Evolutionary conservation across 2,113 vertebrate species (phyloP), one percentile per base, ranked within the genome.

Genomic region (Reinhardtius hippoglossoides): DNA sequence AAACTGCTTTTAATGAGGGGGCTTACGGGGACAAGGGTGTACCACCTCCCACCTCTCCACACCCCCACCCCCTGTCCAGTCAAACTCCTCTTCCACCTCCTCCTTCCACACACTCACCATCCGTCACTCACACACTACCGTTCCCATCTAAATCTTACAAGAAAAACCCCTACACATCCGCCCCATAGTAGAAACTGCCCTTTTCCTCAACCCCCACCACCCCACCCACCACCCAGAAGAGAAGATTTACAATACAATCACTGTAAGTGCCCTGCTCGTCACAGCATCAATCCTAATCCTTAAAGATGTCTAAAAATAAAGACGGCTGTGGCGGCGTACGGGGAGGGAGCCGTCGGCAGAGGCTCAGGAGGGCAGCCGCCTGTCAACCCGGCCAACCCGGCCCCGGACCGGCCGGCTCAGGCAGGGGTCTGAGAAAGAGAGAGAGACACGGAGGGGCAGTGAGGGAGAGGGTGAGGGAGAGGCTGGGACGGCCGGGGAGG

Each of bases 281-380:
- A 96, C 91, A 96, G 91, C 97, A 98, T 97, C 96, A 97, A 98
- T 97, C 97, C 97, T 98, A 99, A 99, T 98, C 97, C 97, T 96
- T 97, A 97, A 93, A 97, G 96, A 98, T 97, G 96, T 95, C 98
- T 99, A 99, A 98, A 99, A 99, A 99, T 99, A 99, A 98, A 98
- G 96, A 97, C 95, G 95, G 52, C 52, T 57, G 83, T 56, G 83
- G 80, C n/a, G 77, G 83, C 76, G 16, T 68, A 59, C 40, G 73
- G 77, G 84, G 78, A 87, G 86, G 78, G 82, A 83, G 84, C 65
- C 42, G 74, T 37, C 95, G 95, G 96, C 94, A 95, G 95, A 96
- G 96, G 76, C 96, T 96, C 96, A 95, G 95, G 97, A 97, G 97
- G 96, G 96, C 95, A 93, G 93, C 95, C 63, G 85, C 83, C 82